Base-by-base conservation (phyloP, 2,888 invertebrate species). In the Trisateles emortualis region DNA sequence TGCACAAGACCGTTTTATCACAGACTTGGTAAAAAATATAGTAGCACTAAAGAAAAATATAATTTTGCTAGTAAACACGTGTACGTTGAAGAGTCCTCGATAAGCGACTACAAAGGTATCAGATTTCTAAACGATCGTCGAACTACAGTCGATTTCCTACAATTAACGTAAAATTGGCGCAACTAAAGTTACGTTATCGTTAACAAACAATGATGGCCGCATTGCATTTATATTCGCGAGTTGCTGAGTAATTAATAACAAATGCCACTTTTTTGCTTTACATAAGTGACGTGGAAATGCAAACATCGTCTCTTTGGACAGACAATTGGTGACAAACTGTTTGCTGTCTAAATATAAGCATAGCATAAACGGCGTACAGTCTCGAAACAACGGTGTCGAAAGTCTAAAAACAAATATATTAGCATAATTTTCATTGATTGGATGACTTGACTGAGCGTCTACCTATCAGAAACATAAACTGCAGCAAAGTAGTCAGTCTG, bases 81-180 rank as follows among this genome's bases (percentile, higher is more conserved):
- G 67, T 68, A 65, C 22, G 56, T 50, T 46, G 61, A 52, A 51
- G 48, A 60, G 61, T 49, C 53, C 48, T 54, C 68, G 52, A 57
- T 55, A 64, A 44, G 47, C 32, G 47, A 80, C 81, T 68, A 64
- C 45, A 56, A 54, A 68, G 65, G 60, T 74, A 66, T 74, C 52
- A 30, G 72, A 76, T 81, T 81, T 76, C 78, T 74, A 78, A 78
- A 77, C 63, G 49, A 70, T 66, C 68, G 65, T 72, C 65, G 64
- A 76, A 75, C 71, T 72, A 72, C 68, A 65, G 26, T 59, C 53
- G 49, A 60, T 72, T 77, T 82, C 72, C 73, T 73, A 72, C 72
- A 72, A 78, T 81, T 76, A 78, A 64, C 53, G 52, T 46, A 45
- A 72, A 72, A 78, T 74, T 73, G 68, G 60, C 36, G 65, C 61